These are phyloP conservation scores for Corythoichthys intestinalis DNA, from an alignment of 2,113 vertebrate species.

Conservation along the genomic window DNA sequence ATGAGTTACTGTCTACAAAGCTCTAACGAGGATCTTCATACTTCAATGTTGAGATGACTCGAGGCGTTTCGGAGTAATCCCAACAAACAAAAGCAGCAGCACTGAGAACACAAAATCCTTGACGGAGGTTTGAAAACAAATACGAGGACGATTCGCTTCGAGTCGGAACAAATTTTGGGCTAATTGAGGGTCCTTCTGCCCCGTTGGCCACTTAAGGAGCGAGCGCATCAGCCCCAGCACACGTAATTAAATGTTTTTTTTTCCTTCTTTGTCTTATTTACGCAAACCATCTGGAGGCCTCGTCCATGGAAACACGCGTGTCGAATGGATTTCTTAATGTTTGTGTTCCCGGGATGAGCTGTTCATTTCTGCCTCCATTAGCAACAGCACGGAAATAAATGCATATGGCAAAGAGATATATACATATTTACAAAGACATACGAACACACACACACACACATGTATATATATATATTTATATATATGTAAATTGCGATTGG, in stretches of 20 bases:
- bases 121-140: background rate
- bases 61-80: background rate
- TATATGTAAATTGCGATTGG: background rate
- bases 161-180: conserved; percentile 28
- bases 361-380: conserved; percentile 48
- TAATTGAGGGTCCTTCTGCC: conserved; percentile 75
- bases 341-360: conserved; percentile 61
- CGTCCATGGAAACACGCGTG: conserved; percentile 60
- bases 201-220: conserved; percentile 58
- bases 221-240: conserved; percentile 49
- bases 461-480: background rate
- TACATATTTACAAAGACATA: background rate
- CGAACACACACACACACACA: background rate
- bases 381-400: background rate
- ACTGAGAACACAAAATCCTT: background rate
- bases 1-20: too few relatives aligned
- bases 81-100: background rate
- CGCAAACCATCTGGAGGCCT: conserved; percentile 65
- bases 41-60: background rate
- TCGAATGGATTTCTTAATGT: conserved; percentile 70
- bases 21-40: too few relatives aligned
- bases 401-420: background rate
- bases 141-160: background rate
- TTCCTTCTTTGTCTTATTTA: conserved; percentile 5
- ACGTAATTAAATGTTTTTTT: conserved; percentile 66